phyloP scores from a whole-genome alignment of 2,797 vertebrate species.

The Gallinago nigripennis region DNA sequence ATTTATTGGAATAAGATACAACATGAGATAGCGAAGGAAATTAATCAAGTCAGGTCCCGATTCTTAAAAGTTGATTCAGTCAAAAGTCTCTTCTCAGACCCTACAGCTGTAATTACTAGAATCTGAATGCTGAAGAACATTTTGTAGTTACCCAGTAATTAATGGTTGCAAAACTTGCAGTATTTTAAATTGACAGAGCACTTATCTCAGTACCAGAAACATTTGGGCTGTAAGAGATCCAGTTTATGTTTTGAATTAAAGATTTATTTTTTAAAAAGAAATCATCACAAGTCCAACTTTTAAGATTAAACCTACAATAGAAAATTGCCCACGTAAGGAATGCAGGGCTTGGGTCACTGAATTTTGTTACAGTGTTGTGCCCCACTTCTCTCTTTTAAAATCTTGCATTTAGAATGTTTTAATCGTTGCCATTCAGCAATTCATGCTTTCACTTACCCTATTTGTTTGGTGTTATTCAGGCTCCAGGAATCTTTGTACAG shows the following conservation, averaged over 20 bases:
- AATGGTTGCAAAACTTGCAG: background rate
- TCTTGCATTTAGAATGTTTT: background rate
- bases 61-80: background rate
- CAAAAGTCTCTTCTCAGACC: background rate
- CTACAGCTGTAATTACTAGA: background rate
- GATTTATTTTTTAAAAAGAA: background rate
- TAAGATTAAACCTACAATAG: background rate
- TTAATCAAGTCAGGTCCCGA: background rate
- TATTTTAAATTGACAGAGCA: background rate
- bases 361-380: background rate
- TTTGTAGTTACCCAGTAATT: background rate
- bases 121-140: background rate
- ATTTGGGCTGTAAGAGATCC: background rate
- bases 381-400: background rate
- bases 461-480: background rate
- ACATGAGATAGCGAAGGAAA: background rate
- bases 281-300: background rate
- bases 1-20: background rate
- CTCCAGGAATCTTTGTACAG: background rate
- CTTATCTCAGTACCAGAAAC: background rate
- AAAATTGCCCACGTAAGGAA: background rate
- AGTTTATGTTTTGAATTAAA: background rate
- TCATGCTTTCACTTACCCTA: conserved; percentile 64
- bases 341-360: background rate
- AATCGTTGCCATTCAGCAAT: background rate